These are phyloP conservation scores for Nyctibius bracteatus DNA, from an alignment of 2,113 vertebrate species.

Conservation along the genomic window DNA sequence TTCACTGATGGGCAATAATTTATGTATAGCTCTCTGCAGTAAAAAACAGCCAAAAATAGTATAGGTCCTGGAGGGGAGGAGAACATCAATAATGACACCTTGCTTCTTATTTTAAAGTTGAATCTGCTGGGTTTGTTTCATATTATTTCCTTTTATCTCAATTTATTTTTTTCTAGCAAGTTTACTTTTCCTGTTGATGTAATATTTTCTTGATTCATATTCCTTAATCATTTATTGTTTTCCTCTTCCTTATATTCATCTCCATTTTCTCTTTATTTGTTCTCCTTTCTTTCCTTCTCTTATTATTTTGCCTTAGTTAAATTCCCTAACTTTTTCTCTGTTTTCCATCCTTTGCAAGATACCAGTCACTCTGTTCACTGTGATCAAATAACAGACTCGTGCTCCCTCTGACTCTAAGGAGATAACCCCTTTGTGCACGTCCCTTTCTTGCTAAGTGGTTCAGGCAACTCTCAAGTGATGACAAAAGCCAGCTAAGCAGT, in stretches of 20 bases:
- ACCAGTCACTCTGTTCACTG: not conserved
- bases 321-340: not conserved
- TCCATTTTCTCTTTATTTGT: not conserved
- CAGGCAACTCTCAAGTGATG: not conserved
- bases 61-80: not conserved
- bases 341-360: not conserved
- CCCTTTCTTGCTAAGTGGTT: constrained; percentile 19
- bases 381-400: not conserved
- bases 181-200: not conserved
- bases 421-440: not conserved
- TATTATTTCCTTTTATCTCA: not conserved
- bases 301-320: not conserved
- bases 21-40: not conserved
- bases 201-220: not conserved
- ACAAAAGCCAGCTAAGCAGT: not conserved
- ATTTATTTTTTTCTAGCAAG: not conserved
- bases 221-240: not conserved
- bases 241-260: not conserved
- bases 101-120: not conserved
- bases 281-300: not conserved
- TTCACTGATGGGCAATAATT: not conserved
- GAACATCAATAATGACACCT: not conserved
- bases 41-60: too few species aligned
- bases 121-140: not conserved
- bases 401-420: not conserved